Evolutionary conservation across 2,113 vertebrate genomes (phyloP).

Genomic region (Mustelus asterias): DNA sequence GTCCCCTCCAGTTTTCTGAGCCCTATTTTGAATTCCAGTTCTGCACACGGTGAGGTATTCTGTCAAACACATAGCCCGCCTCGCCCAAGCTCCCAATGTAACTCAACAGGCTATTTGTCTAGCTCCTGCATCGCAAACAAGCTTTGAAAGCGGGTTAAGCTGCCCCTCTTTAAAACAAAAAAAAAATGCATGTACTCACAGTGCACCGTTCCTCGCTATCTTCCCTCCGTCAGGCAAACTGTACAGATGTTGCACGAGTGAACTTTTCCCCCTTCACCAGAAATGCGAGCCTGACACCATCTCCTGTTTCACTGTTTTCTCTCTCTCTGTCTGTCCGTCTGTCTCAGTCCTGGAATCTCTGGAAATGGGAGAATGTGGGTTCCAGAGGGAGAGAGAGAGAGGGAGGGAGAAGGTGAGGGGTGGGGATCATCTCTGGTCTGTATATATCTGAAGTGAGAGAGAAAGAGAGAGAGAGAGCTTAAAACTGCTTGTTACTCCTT

Average conservation of each 20-base stretch:
- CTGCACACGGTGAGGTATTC: neutral
- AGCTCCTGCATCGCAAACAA: neutral
- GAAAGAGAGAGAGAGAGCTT: neutral
- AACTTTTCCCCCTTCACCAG: neutral
- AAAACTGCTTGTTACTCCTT: neutral
- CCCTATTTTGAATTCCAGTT: neutral
- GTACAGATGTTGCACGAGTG: neutral
- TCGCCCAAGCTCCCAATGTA: neutral
- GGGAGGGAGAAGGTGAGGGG: neutral
- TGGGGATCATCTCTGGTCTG: neutral
- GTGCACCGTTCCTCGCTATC: neutral
- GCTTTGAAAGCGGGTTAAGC: neutral
- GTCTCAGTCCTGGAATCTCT: neutral
- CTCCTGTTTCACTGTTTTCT: neutral
- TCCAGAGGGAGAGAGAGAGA: neutral
- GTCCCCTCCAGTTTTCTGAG: neutral
- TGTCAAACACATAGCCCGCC: neutral
- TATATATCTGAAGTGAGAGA: neutral
- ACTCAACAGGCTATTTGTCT: neutral
- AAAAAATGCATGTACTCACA: neutral
- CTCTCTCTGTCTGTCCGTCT: neutral
- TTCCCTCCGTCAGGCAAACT: neutral
- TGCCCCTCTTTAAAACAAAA: neutral
- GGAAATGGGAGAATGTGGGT: neutral
- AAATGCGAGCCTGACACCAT: neutral